Base-by-base conservation (phyloP, 2,113 vertebrate species). In the Callospermophilus lateralis region DNA sequence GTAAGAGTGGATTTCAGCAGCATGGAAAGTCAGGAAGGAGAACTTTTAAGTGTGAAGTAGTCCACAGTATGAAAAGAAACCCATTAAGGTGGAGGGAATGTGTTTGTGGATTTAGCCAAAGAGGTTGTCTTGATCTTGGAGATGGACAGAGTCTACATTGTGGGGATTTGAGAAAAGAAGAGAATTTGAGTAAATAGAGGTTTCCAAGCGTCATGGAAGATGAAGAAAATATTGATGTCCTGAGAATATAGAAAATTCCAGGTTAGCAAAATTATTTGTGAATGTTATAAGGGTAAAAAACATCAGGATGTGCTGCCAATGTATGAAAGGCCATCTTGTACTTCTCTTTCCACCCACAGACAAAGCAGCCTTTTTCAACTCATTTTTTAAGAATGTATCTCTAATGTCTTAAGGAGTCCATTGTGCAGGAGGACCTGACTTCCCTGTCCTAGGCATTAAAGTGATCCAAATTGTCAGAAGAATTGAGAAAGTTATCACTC, bases 111-210 rank as follows among this genome's bases (percentile, higher is more conserved):
- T 76, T 85, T 61, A 79, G 37, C 4, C n/a, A 24, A 51, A 85
- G 45, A 80, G 26, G 4, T 79, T 68, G 42, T 73, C 30, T 68
- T 84, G n/a, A 68, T 67, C 72, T 88, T 80, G 16, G 12, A 61
- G n/a, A 58, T 45, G 7, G 32, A 8, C 42, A 92, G 32, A 95
- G 70, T 55, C 16, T 16, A 39, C 34, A 77, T n/a, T 92, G 76
- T 73, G 68, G 55, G 73, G 32, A 77, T 63, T 67, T 94, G 73
- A 86, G 74, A 81, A 65, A n/a, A 85, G 58, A 74, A 89, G 63
- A 37, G 70, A 87, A 84, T 87, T 55, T 89, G n/a, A 91, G 45
- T 72, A 83, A 77, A 67, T 55, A 45, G 61, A 20, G 6, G 12
- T 13, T 20, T 48, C 1, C n/a, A 68, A 63, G 16, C 70, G 68